Evolutionary conservation across 1,140 invertebrate species (phyloP), one percentile per base, ranked within the genome.

Genomic region (Andricus grossulariae): DNA sequence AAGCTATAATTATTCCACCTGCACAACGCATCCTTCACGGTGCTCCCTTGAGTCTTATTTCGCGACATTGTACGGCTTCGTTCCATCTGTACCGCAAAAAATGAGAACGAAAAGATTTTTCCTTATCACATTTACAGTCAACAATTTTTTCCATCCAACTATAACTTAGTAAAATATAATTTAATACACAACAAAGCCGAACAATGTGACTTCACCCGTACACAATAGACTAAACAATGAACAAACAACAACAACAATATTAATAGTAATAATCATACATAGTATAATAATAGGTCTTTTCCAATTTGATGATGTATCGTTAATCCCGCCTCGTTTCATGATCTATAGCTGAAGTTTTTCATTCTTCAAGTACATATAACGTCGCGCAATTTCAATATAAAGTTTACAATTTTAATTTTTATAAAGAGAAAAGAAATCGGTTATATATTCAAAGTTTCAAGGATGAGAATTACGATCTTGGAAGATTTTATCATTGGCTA

Each of bases 191-290:
- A 84, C 84, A 82, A 86, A 90, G 87, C 83, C 86, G 82, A 82
- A 88, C 88, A 84, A 90, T 86, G 86, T 90, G 85, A 86, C 88
- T 39, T 70, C 80, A 87, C 83, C 73, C 82, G 78, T 80, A 82
- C 73, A 82, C 78, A 88, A 88, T 88, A 89, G 80, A 89, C 88
- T 90, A 89, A 89, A 90, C 82, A 87, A 89, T 84, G 89, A 90
- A 89, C 85, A 90, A 88, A 90, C 87, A 90, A 89, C 86, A 90
- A 89, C 88, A 90, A 90, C 84, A 90, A 89, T 85, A 89, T 86
- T 88, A 82, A 81, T 80, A 80, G 79, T 79, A 84, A 80, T 83
- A 84, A 82, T 81, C 71, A 72, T 83, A 74, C 54, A 76, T 76
- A 84, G 81, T 79, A 84, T 73, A 77, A 72, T 73, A 32, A 15